These are phyloP conservation scores for Lasioglossum albipes DNA, from an alignment of 1,140 invertebrate species.

Conservation along the genomic window DNA sequence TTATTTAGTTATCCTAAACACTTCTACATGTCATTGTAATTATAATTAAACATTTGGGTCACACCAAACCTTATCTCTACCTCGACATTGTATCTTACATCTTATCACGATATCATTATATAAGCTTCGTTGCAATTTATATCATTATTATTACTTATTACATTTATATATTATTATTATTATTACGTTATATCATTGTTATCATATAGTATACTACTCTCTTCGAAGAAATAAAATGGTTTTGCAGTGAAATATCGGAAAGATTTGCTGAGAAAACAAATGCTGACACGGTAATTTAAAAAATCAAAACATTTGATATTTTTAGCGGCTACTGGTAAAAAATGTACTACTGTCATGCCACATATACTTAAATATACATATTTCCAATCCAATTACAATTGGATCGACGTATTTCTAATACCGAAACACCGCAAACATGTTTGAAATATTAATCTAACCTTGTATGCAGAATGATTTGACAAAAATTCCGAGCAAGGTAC, in stretches of 20 bases:
- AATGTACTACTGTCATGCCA: slow-evolving; percentile 25
- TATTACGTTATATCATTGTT: too few species aligned
- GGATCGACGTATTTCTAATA: slow-evolving; percentile 9
- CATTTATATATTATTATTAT: too few species aligned
- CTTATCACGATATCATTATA: background rate
- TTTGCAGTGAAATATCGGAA: background rate
- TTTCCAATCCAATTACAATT: too few species aligned
- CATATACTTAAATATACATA: too few species aligned
- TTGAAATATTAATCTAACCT: slow-evolving; percentile 16
- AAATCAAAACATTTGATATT: background rate
- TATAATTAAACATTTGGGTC: background rate
- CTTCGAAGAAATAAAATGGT: background rate
- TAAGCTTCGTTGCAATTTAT: background rate
- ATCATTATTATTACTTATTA: background rate
- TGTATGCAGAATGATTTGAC: background rate
- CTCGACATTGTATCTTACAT: background rate
- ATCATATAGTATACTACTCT: too few species aligned
- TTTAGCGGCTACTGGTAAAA: background rate
- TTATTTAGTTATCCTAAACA: background rate
- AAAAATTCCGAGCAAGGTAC: background rate
- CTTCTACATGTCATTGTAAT: background rate
- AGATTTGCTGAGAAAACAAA: background rate
- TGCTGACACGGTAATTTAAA: background rate
- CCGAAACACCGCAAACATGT: background rate
- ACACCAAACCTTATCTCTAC: background rate